Evolutionary conservation across 2,113 vertebrate genomes (phyloP).

Genomic region (Hemiscyllium ocellatum): DNA sequence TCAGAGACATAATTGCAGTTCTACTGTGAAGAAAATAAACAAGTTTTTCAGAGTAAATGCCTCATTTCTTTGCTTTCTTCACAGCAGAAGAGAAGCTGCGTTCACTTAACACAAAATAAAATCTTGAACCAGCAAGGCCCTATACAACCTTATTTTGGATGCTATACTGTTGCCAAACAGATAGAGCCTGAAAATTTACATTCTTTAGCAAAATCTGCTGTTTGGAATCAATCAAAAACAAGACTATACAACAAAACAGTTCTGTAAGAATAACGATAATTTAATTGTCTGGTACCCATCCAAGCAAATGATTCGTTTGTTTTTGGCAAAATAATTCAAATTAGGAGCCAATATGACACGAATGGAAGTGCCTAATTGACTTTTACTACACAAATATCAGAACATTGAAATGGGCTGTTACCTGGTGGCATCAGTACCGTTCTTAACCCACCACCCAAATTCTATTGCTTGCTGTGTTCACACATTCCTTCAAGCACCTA

Average conservation of each 20-base stretch:
- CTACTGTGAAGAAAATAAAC: not conserved
- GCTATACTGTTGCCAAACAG: not conserved
- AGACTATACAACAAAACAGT: not conserved
- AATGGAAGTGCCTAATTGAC: not conserved
- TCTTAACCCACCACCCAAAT: not conserved
- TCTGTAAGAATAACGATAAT: not conserved
- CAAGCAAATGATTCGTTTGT: not conserved
- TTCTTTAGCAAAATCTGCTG: not conserved
- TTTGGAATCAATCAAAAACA: not conserved
- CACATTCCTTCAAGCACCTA: not conserved
- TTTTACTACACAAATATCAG: not conserved
- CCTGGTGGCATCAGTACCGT: not conserved
- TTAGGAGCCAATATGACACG: not conserved
- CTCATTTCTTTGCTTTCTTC: not conserved
- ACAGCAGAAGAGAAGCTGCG: not conserved
- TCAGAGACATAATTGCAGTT: not conserved
- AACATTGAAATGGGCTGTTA: not conserved
- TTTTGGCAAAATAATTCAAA: not conserved
- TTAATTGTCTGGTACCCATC: not conserved
- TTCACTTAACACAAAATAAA: not conserved
- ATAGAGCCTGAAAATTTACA: not conserved
- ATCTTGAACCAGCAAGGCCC: not conserved
- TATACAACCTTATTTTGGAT: not conserved
- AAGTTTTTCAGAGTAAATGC: not conserved
- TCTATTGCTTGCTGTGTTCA: not conserved